A percentile compares a stretch with the other conserved stretches of the same genome.
These are phyloP conservation scores for Anser cygnoides DNA, from an alignment of 2,113 vertebrate genomes.

Conservation along the genomic window DNA sequence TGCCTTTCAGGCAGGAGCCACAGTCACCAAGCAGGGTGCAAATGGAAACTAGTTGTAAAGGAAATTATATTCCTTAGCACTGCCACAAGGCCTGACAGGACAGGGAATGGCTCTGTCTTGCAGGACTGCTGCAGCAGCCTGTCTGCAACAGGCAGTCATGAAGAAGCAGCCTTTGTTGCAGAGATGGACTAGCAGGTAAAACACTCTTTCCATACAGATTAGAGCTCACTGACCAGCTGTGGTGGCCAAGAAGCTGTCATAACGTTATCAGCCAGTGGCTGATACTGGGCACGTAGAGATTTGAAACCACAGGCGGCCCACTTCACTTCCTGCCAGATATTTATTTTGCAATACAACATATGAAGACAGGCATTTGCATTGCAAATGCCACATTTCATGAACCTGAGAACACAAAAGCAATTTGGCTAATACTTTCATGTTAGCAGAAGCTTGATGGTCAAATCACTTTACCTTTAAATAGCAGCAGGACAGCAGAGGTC, in stretches of 20 bases:
- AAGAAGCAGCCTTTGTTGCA: not conserved
- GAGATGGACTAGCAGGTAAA: not conserved
- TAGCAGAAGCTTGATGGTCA: not conserved
- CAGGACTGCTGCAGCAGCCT: not conserved
- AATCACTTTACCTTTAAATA: not conserved
- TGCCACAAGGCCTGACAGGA: not conserved
- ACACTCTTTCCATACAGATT: not conserved
- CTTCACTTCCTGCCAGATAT: not conserved
- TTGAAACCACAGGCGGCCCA: not conserved
- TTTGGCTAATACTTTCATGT: not conserved
- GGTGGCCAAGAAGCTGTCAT: not conserved
- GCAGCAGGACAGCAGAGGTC: not conserved
- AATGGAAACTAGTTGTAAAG: not conserved
- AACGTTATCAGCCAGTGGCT: not conserved
- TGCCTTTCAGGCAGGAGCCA: not conserved
- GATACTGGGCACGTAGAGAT: not conserved
- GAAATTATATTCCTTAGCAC: not conserved
- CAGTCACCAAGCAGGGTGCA: not conserved
- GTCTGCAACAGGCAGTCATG: not conserved
- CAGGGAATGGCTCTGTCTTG: not conserved
- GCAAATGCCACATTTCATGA: not conserved
- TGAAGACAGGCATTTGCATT: not conserved
- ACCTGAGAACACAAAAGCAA: not conserved
- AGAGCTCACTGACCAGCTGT: not conserved
- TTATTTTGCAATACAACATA: slow-evolving; percentile 7